These are phyloP conservation scores for Emmelina monodactyla DNA, from an alignment of 2,888 invertebrate species.

Conservation along the genomic window DNA sequence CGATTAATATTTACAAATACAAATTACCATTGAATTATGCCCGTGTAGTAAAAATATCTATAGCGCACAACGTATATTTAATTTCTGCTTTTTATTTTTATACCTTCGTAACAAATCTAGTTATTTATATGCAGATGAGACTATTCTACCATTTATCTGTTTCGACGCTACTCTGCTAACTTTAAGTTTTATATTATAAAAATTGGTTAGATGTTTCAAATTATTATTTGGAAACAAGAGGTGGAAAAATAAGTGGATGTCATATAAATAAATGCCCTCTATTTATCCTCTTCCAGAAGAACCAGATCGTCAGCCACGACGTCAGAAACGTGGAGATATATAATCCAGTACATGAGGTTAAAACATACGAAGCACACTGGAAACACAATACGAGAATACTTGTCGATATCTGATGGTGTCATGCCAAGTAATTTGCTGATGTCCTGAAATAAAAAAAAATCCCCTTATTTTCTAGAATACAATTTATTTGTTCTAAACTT, in stretches of 20 bases:
- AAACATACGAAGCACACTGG: conserved; percentile 98
- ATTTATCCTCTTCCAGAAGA: conserved; percentile 73
- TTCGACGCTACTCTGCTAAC: too few species aligned
- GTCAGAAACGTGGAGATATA: conserved; percentile 95
- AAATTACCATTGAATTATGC: too few species aligned
- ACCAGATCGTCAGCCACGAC: conserved; percentile 94
- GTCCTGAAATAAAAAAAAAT: conserved; percentile 62
- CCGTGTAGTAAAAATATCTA: too few species aligned
- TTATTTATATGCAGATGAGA: too few species aligned
- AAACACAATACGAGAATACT: conserved; percentile 97
- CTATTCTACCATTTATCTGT: too few species aligned
- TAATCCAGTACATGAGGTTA: conserved; percentile 98
- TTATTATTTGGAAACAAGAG: conserved; percentile 29
- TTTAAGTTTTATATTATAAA: neutral
- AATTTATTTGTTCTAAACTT: too few species aligned
- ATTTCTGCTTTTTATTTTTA: too few species aligned
- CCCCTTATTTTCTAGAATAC: too few species aligned
- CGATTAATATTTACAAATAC: too few species aligned
- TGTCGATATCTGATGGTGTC: conserved; percentile 98
- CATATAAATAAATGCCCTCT: conserved; percentile 40
- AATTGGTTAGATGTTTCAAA: conserved; percentile 33
- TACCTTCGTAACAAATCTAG: too few species aligned
- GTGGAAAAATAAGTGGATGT: conserved; percentile 52
- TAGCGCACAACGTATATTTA: too few species aligned
- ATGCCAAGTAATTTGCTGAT: conserved; percentile 91